A percentile compares a stretch with the other conserved stretches of the same genome.
These are phyloP conservation scores for Coccyzus lansbergi DNA, from an alignment of 2,797 vertebrate species.

Conservation along the genomic window DNA sequence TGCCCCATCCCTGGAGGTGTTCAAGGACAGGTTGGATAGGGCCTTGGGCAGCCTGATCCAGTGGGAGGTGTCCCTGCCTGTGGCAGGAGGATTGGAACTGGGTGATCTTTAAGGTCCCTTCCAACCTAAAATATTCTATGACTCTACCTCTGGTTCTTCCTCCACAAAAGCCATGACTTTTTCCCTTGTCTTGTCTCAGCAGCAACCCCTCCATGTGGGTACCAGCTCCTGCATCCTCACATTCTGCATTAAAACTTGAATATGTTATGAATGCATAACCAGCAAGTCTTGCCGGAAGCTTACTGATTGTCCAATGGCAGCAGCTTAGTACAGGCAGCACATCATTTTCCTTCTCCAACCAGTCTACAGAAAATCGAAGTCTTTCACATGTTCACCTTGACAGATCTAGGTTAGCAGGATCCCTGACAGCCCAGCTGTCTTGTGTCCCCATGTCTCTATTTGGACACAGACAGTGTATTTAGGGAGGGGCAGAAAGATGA, in stretches of 20 bases:
- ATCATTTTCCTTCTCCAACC: neutral
- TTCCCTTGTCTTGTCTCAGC: accelerated
- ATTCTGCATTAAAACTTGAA: too few species aligned
- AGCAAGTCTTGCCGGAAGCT: neutral
- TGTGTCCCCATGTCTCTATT: neutral
- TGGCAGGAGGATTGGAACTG: too few species aligned
- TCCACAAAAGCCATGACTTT: neutral
- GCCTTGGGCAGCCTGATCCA: too few species aligned
- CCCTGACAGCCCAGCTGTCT: constrained; percentile 56
- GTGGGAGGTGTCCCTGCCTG: too few species aligned
- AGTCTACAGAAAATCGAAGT: neutral
- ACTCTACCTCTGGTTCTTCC: neutral
- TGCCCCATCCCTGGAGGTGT: too few species aligned
- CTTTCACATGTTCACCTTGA: constrained; percentile 55
- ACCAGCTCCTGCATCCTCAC: neutral
- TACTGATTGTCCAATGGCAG: neutral
- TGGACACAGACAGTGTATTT: constrained; percentile 19
- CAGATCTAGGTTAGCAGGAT: constrained; percentile 47
- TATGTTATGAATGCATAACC: neutral
- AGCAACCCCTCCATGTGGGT: neutral
- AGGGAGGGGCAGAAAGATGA: constrained; percentile 19
- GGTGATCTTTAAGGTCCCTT: too few species aligned
- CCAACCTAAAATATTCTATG: too few species aligned
- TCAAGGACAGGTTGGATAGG: too few species aligned
- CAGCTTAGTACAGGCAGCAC: neutral